phyloP scores from a whole-genome alignment of 2,888 invertebrate species.

The Orthosia gothica region DNA sequence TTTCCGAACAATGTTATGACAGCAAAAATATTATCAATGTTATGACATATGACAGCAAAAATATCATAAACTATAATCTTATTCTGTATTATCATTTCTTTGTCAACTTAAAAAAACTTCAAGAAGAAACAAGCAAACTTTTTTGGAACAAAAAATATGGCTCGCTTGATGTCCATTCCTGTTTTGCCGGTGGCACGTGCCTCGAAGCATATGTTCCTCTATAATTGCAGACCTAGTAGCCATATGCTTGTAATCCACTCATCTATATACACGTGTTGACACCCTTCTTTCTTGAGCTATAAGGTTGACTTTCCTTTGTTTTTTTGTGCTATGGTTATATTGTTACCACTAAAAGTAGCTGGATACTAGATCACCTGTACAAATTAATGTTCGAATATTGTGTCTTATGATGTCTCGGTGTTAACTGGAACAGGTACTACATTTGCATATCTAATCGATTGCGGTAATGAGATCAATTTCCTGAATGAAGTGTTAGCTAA shows the following conservation, averaged over 20 bases:
- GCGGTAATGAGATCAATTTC: conserved; percentile 18
- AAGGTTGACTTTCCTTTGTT: conserved; percentile 54
- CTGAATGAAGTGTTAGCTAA: conserved; percentile 14
- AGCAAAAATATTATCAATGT: background rate
- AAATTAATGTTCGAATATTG: conserved; percentile 60
- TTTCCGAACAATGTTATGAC: background rate
- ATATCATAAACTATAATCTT: background rate
- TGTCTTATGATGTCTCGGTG: conserved; percentile 57
- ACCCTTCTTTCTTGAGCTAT: background rate
- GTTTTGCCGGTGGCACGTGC: conserved; percentile 78
- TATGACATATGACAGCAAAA: background rate
- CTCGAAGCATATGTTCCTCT: conserved; percentile 76
- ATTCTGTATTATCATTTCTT: conserved; percentile 7
- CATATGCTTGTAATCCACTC: conserved; percentile 70
- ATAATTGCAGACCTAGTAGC: conserved; percentile 77
- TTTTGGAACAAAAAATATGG: conserved; percentile 38
- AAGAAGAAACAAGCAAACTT: conserved; percentile 18
- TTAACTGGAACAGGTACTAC: conserved; percentile 18
- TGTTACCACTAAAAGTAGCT: conserved; percentile 54
- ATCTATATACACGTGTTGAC: background rate
- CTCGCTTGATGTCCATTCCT: conserved; percentile 52
- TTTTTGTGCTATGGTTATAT: background rate
- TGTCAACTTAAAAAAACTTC: conserved; percentile 1
- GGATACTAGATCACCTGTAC: conserved; percentile 67
- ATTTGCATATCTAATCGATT: conserved; percentile 54